Conservation (phyloP, 2,888 invertebrate species). For the Idaea aversata region DNA sequence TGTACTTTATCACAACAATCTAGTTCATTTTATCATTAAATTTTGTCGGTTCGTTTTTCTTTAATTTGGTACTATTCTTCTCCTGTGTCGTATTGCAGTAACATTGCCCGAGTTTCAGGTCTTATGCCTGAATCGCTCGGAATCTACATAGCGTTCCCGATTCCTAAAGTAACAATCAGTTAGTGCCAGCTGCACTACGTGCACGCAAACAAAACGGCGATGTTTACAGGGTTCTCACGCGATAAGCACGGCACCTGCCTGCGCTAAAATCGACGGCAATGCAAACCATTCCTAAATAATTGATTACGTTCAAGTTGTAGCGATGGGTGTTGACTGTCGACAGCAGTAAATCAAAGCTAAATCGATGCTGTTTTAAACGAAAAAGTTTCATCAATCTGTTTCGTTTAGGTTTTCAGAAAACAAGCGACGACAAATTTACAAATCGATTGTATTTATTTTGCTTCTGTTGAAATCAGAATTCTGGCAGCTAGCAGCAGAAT, state of each 20-base stretch:
- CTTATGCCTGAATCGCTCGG: neutral
- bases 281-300: neutral
- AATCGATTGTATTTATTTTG: neutral
- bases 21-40: neutral
- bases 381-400: neutral
- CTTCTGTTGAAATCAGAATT: neutral
- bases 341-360: too few species aligned
- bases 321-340: neutral
- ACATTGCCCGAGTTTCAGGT: neutral
- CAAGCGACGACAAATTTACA: neutral
- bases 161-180: neutral
- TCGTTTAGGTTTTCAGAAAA: neutral
- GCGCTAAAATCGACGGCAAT: neutral
- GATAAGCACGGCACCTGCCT: neutral
- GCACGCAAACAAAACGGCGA: neutral
- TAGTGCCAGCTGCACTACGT: neutral
- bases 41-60: too few species aligned
- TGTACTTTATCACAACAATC: neutral
- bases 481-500: neutral
- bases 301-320: neutral
- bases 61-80: neutral
- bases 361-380: neutral
- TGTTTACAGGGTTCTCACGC: conserved; percentile 1
- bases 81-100: neutral
- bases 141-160: neutral